Evolutionary conservation across 2,797 vertebrate species (phyloP).

Genomic region (Pelodytes ibericus): DNA sequence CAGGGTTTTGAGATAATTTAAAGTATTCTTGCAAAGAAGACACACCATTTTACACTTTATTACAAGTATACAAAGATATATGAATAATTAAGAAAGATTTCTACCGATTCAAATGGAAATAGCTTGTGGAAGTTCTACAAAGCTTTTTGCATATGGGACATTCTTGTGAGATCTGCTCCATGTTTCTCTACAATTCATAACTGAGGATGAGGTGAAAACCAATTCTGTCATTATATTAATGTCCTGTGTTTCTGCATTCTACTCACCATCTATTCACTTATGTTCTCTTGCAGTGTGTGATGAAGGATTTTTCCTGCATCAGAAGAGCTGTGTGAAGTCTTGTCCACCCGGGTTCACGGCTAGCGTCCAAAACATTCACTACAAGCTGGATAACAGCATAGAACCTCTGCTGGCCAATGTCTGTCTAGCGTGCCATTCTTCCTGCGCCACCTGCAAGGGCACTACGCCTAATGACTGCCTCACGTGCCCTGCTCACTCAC

Average conservation of each 20-base stretch:
- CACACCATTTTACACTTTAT: too few species aligned
- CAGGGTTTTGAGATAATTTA: too few species aligned
- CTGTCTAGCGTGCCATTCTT: constrained; percentile 84
- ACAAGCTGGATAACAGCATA: constrained; percentile 79
- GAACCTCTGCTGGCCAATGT: constrained; percentile 73
- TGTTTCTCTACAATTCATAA: background rate
- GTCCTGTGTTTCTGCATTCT: background rate
- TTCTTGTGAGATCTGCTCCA: too few species aligned
- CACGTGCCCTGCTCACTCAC: constrained; percentile 87
- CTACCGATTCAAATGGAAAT: too few species aligned
- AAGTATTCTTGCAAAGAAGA: too few species aligned
- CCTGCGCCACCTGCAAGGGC: constrained; percentile 87
- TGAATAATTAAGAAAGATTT: too few species aligned
- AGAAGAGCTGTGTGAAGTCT: constrained; percentile 85
- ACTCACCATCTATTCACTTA: background rate
- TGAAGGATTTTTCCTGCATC: constrained; percentile 86
- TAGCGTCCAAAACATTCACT: constrained; percentile 72
- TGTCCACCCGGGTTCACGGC: constrained; percentile 83
- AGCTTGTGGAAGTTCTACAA: too few species aligned
- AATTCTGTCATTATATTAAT: background rate
- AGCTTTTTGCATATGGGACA: too few species aligned
- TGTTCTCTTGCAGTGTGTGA: constrained; percentile 83
- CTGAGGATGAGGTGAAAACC: too few species aligned
- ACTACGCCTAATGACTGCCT: constrained; percentile 81
- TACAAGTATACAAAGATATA: too few species aligned